Evolutionary conservation across 2,888 invertebrate species (phyloP).

Genomic region (Matsumyia berberina): DNA sequence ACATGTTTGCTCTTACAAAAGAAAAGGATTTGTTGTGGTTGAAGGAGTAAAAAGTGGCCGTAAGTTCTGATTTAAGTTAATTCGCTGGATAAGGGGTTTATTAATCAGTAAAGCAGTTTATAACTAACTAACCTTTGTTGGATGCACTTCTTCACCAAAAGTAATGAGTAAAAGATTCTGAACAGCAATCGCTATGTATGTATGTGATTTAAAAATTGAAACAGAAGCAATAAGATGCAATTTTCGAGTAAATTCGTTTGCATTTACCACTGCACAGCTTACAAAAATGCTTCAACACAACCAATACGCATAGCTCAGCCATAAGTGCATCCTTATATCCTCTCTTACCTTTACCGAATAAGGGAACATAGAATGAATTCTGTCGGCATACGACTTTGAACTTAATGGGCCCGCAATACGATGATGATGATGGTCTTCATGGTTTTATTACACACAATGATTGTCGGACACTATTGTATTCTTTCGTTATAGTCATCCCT

Average conservation of each 20-base stretch:
- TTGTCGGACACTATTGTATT: constrained; percentile 27
- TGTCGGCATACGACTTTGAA: constrained; percentile 65
- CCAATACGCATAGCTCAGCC: constrained; percentile 15
- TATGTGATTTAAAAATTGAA: too few relatives aligned
- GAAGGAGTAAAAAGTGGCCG: neutral
- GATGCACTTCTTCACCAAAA: too few relatives aligned
- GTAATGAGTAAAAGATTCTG: too few relatives aligned
- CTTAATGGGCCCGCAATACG: constrained; percentile 44
- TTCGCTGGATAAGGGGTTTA: neutral
- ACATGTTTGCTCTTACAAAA: constrained; percentile 21
- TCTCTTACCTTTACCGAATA: constrained; percentile 25
- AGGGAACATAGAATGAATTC: constrained; percentile 37
- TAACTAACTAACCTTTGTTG: too few relatives aligned
- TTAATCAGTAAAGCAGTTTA: too few relatives aligned
- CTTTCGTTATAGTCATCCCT: constrained; percentile 37
- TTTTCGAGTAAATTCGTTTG: too few relatives aligned
- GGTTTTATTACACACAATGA: constrained; percentile 43
- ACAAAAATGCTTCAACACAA: too few relatives aligned
- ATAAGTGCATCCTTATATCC: constrained; percentile 47
- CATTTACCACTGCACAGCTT: too few relatives aligned
- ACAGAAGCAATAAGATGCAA: too few relatives aligned
- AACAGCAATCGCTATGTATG: too few relatives aligned
- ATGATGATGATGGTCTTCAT: constrained; percentile 48
- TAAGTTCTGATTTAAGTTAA: neutral
- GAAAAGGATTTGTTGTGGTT: constrained; percentile 25